Evolutionary conservation across 2,888 invertebrate genomes (phyloP).

Genomic region (Amiota minor): DNA sequence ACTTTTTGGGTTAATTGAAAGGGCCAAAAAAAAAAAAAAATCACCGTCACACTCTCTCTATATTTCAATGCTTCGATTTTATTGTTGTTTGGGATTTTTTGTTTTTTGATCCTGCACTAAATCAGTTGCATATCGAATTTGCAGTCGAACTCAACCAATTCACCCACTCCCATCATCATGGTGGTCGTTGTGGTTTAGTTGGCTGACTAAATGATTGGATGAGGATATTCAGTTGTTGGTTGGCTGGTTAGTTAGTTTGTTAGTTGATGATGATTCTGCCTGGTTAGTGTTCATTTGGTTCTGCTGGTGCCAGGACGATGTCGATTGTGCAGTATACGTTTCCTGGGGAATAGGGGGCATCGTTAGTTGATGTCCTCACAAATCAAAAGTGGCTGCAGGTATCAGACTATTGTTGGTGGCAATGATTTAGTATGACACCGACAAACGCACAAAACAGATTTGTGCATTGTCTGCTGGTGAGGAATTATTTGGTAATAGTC

Average conservation of each 20-base stretch:
- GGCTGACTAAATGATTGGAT: not conserved
- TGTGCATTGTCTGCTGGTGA: not conserved
- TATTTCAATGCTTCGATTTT: not conserved
- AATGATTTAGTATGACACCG: slow-evolving; percentile 5
- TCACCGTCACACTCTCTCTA: too few relatives aligned
- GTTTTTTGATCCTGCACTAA: not conserved
- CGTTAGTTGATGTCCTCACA: slow-evolving; percentile 16
- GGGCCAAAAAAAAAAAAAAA: too few relatives aligned
- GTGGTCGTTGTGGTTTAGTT: too few relatives aligned
- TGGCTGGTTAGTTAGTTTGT: not conserved
- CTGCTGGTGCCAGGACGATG: not conserved
- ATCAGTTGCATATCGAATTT: slow-evolving; percentile 14
- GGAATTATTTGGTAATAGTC: too few relatives aligned
- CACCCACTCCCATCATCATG: not conserved
- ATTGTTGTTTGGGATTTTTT: not conserved
- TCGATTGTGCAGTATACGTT: not conserved
- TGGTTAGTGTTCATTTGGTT: not conserved
- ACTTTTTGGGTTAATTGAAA: too few relatives aligned
- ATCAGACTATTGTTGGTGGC: slow-evolving; percentile 5
- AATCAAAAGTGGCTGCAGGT: slow-evolving; percentile 16
- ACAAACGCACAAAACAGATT: not conserved
- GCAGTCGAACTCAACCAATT: not conserved
- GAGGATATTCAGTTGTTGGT: not conserved
- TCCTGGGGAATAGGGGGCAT: not conserved
- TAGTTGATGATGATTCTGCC: not conserved